Evolutionary conservation across 2,797 vertebrate species (phyloP).

Genomic region (Schizopygopsis malacanthus): DNA sequence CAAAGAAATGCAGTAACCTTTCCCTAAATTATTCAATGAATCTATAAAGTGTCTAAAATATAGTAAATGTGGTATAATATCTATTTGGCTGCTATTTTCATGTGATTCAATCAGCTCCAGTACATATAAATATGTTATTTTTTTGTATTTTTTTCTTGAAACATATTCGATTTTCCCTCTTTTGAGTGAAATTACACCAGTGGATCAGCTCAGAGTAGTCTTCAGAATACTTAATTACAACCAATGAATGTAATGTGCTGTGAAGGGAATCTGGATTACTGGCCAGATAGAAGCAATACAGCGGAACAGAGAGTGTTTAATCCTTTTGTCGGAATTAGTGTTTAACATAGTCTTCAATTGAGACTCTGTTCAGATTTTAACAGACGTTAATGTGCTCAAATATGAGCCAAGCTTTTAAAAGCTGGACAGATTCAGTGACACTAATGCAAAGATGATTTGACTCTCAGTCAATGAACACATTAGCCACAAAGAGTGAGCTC

Average conservation of each 20-base stretch:
- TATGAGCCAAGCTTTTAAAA: slow-evolving; percentile 32
- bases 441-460: slow-evolving; percentile 40
- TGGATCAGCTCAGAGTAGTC: slow-evolving; percentile 10
- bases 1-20: background rate
- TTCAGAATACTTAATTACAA: slow-evolving; percentile 28
- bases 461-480: slow-evolving; percentile 9
- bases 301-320: slow-evolving; percentile 13
- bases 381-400: slow-evolving; percentile 38
- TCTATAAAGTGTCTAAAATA: background rate
- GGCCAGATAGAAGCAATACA: slow-evolving; percentile 27
- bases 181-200: background rate
- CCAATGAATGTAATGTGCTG: slow-evolving; percentile 14
- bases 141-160: background rate
- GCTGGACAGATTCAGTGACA: slow-evolving; percentile 24
- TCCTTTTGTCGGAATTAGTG: slow-evolving; percentile 40
- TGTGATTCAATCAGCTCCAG: background rate
- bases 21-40: background rate
- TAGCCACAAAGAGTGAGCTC: background rate
- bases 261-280: slow-evolving; percentile 44
- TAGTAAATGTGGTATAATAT: background rate
- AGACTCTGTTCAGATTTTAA: slow-evolving; percentile 35
- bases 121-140: background rate
- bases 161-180: background rate
- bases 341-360: slow-evolving; percentile 48
- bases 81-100: background rate